A percentile compares a stretch with the other conserved stretches of the same genome.
Evolutionary conservation across 2,797 vertebrate genomes (phyloP).

Genomic region (Pipistrellus nathusii): DNA sequence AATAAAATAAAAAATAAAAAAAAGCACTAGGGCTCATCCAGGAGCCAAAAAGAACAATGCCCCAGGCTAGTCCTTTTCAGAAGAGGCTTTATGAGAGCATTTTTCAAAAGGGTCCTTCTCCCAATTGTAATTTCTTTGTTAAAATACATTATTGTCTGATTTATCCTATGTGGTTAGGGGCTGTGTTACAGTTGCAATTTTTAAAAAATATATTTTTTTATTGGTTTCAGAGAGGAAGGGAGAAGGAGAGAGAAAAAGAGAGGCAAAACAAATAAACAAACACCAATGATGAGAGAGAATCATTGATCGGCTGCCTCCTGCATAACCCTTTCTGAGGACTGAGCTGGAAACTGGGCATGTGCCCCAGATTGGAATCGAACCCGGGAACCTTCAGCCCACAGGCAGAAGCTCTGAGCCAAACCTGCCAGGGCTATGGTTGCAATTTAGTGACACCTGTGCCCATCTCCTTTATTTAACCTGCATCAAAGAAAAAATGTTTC

Average conservation of each 20-base stretch:
- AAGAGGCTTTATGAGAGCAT: not conserved
- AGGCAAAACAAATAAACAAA: too few relatives aligned
- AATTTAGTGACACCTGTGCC: not conserved
- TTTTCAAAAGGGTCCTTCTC: not conserved
- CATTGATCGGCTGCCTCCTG: too few relatives aligned
- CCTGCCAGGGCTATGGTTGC: too few relatives aligned
- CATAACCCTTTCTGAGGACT: too few relatives aligned
- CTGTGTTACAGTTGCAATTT: not conserved
- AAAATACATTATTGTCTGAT: not conserved
- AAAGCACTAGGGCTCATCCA: not conserved
- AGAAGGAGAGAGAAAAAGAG: too few relatives aligned
- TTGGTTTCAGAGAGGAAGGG: too few relatives aligned
- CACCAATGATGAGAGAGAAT: too few relatives aligned
- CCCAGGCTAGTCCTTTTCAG: not conserved
- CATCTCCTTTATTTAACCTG: conserved; percentile 27
- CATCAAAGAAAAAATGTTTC: conserved; percentile 1
- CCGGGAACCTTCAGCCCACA: too few relatives aligned
- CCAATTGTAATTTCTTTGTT: conserved; percentile 11
- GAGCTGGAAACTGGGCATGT: too few relatives aligned
- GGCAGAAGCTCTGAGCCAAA: too few relatives aligned
- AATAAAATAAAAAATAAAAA: not conserved
- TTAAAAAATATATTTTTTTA: too few relatives aligned
- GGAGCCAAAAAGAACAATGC: not conserved
- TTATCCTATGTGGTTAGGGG: conserved; percentile 1
- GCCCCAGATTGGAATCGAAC: too few relatives aligned